A percentile compares a stretch with the other conserved stretches of the same genome.
These are phyloP conservation scores for Spatulosminthurus flaviceps DNA, from an alignment of 2,888 invertebrate genomes.

Conservation along the genomic window DNA sequence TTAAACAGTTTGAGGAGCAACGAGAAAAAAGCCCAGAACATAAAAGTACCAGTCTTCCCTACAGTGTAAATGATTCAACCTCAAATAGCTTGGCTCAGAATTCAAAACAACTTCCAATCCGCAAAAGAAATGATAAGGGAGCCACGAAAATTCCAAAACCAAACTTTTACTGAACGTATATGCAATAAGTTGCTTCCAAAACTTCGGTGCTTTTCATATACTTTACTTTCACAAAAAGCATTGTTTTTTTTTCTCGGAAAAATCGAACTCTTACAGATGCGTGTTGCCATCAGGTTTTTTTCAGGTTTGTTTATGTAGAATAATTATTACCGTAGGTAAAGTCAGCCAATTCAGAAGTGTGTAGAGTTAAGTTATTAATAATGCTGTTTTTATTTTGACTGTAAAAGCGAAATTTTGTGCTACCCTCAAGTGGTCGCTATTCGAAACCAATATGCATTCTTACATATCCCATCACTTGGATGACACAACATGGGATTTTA, in stretches of 20 bases:
- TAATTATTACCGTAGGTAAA: too few species aligned
- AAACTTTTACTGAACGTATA: constrained; percentile 56
- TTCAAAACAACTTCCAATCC: constrained; percentile 43
- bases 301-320: neutral
- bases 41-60: constrained; percentile 49
- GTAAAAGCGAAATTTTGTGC: too few species aligned
- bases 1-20: constrained; percentile 59
- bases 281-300: neutral
- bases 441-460: too few species aligned
- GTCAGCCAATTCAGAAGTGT: too few species aligned
- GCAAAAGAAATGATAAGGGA: constrained; percentile 61
- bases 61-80: constrained; percentile 28
- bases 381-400: too few species aligned
- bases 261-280: neutral
- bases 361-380: too few species aligned
- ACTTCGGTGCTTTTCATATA: neutral
- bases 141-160: constrained; percentile 63
- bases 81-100: neutral
- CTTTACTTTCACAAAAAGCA: neutral
- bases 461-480: too few species aligned
- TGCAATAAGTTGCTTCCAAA: neutral
- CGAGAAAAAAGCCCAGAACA: constrained; percentile 53
- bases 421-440: too few species aligned
- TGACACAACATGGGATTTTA: too few species aligned
- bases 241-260: neutral